Base-by-base conservation (phyloP, 2,797 vertebrate genomes). In the Oophaga sylvatica region DNA sequence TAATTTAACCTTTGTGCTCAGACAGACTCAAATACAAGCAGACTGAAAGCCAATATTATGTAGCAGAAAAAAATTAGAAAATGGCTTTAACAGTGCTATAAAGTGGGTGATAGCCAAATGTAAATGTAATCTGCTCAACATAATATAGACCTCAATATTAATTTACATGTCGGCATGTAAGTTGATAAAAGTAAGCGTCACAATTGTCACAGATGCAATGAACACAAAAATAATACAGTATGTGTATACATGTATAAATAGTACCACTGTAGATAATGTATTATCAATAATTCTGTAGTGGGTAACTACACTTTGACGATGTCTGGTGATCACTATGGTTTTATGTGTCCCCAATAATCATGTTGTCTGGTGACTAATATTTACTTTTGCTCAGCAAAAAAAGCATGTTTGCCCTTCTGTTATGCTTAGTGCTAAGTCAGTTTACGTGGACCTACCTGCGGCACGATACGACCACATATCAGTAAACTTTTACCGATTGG, bases 1-100 rank as follows among this genome's bases (percentile, higher is more conserved):
- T 75, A 83, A 87, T 83, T 35, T 83, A 86, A 89, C 88, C 84
- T 89, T 89, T 41, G 87, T 80, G 73, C 79, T 78, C 80, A 86
- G 26, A 63, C 65, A 41, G 48, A 1, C 48, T 53, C 65, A 70
- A 22, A 56, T 82, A 73, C 29, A 89, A 79, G 26, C 80, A 78
- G 35, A 53, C 75, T 26, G 16, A 16, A 65, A 71, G 65, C 53
- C n/a, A 73, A 87, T 73, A 41, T 73, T 71, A 26, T 53, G 31
- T 62, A 87, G 41, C 45, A 22, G 53, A 35, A 59, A 68, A 22
- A 70, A 62, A 70, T 48, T 10, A 48, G 57, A 57, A 41, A 41
- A 67, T 4, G n/a, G 41, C 53, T 65, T 11, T 57, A 29, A 48
- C 60, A 60, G 8, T 71, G 26, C 75, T 19, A 62, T 79, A 85